These are phyloP conservation scores for Bombus affinis DNA, from an alignment of 1,140 invertebrate genomes.

Conservation along the genomic window DNA sequence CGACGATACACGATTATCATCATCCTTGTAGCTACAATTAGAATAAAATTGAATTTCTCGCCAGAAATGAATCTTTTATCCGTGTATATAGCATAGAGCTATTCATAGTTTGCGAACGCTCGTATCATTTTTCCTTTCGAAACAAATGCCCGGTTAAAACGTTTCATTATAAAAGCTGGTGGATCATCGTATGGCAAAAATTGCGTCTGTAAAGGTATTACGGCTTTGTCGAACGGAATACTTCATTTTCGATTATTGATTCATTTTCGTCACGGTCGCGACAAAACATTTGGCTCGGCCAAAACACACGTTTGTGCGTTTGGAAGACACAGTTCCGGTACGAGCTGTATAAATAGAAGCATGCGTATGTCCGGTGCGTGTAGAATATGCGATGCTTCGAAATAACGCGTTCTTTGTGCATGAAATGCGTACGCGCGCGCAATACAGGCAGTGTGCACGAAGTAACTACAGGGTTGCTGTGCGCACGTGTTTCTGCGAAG, in stretches of 20 bases:
- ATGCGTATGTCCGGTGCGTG: constrained; percentile 51
- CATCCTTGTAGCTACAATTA: too few relatives aligned
- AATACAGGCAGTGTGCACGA: not conserved
- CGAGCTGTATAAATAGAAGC: constrained; percentile 64
- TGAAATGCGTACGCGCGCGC: constrained; percentile 6
- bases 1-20: too few relatives aligned
- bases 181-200: too few relatives aligned
- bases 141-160: too few relatives aligned
- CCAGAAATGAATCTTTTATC: not conserved
- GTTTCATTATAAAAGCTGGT: not conserved
- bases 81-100: not conserved
- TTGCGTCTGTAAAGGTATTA: not conserved
- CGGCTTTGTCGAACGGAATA: not conserved
- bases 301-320: not conserved
- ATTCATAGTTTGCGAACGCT: not conserved
- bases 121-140: not conserved
- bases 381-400: constrained; percentile 42
- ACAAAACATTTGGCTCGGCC: not conserved
- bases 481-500: constrained; percentile 40
- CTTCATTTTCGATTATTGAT: not conserved
- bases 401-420: constrained; percentile 55
- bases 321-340: constrained; percentile 69
- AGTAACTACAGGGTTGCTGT: not conserved
- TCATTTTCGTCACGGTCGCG: not conserved
- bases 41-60: not conserved